Evolutionary conservation across 2,797 vertebrate species (phyloP).

Genomic region (Aplochiton taeniatus): DNA sequence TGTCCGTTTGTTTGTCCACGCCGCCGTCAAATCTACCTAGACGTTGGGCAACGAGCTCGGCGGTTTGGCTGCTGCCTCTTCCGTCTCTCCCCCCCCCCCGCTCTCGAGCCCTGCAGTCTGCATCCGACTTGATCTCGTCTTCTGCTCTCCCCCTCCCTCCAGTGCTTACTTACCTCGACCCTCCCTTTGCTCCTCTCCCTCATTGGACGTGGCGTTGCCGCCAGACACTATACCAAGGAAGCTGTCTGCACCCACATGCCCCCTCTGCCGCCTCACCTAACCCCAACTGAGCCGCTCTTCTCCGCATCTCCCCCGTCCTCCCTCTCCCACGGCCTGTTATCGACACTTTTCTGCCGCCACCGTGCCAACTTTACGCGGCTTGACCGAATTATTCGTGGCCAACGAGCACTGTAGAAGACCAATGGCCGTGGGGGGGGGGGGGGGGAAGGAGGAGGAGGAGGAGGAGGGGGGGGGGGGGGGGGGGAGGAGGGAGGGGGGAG

Average conservation of each 20-base stretch:
- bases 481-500: too few species aligned
- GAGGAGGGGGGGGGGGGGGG: too few species aligned
- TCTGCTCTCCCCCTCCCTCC: too few species aligned
- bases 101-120: background rate
- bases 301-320: slow-evolving; percentile 1
- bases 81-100: too few species aligned
- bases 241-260: background rate
- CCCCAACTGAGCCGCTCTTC: slow-evolving; percentile 1
- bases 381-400: too few species aligned
- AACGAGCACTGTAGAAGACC: too few species aligned
- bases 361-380: too few species aligned
- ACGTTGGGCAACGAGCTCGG: background rate
- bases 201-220: background rate
- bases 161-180: too few species aligned
- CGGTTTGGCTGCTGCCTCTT: background rate
- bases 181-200: slow-evolving; percentile 1
- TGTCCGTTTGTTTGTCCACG: slow-evolving; percentile 60
- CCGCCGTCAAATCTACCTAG: background rate
- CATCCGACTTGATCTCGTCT: background rate
- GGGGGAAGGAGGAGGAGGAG: too few species aligned
- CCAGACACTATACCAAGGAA: too few species aligned
- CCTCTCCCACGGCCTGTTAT: background rate
- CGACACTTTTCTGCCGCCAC: background rate
- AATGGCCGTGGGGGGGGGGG: too few species aligned
- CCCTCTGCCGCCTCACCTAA: background rate